Base-by-base conservation (phyloP, 1,140 invertebrate genomes). In the Littorina saxatilis region DNA sequence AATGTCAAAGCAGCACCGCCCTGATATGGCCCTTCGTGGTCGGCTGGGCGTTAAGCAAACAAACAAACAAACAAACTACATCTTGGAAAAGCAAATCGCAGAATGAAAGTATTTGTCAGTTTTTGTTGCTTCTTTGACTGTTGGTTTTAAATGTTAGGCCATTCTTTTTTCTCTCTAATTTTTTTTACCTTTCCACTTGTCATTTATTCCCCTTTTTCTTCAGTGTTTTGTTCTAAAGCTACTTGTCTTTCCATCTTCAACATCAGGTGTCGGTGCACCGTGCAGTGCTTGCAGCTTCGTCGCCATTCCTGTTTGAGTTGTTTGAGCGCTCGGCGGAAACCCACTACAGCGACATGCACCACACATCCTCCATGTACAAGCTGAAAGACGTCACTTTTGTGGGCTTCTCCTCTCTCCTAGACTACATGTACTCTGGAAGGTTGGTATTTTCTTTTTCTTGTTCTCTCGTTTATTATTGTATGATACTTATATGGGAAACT, bases 351-450 rank as follows among this genome's bases (percentile, higher is more conserved):
- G 7, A 70, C 35, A 35, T 58, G 40, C 15, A 76, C 37, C 27
- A 82, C 47, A 5, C 15, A 0, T 52, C 80, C 70, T 74, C 80
- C 27, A 82, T 81, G 47, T 86, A 80, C 77, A 86, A 95, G 88
- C 89, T 96, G 47, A 87, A 90, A 80, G 94, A 94, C 43, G 94
- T 95, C 85, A 94, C 96, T 84, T 94, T 94, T 83, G 93, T 93
- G 80, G 94, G 96, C 61, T 93, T 97, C 86, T 94, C 95, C 82
- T 94, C 94, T 80, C 93, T 97, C 11, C 94, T 97, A 39, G 95
- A 97, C 90, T 97, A 96, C 92, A 95, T 95, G 40, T 97, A 97
- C 92, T 96, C 96, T 70, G 93, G 94, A 78, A 93, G 92, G 94
- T 80, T 92, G 91, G 94, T 78, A 27, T 52, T 35, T 43, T 4